Conservation (phyloP, 2,113 vertebrate genomes). For the Chlorodrepanis virens region DNA sequence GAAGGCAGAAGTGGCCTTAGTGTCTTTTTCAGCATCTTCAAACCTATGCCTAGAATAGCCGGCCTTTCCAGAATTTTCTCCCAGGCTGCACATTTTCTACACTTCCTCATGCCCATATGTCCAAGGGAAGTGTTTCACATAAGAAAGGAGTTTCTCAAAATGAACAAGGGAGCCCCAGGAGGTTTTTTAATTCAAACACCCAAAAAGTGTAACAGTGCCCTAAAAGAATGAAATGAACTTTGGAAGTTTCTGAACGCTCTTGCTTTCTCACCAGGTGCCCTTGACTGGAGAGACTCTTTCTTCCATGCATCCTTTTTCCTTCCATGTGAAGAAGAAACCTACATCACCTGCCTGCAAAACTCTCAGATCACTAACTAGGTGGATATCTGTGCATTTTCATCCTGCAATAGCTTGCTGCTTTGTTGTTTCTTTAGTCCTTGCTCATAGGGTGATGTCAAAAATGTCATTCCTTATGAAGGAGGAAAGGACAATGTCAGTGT, state of each 20-base stretch:
- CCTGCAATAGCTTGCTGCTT: neutral
- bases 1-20: neutral
- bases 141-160: conserved; percentile 5
- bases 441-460: conserved; percentile 13
- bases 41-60: neutral
- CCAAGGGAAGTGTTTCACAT: neutral
- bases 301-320: neutral
- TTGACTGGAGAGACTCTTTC: neutral
- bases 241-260: neutral
- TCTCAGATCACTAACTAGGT: conserved; percentile 16
- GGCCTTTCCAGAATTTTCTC: neutral
- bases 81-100: neutral
- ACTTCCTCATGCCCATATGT: neutral
- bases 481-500: conserved; percentile 32
- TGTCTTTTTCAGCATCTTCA: neutral
- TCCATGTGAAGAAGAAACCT: conserved; percentile 3
- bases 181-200: conserved; percentile 42
- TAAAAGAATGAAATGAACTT: neutral
- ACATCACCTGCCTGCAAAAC: neutral
- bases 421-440: neutral
- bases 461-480: conserved; percentile 26
- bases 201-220: neutral
- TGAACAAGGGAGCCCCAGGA: conserved; percentile 10
- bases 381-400: neutral
- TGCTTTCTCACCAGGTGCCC: neutral